Percentiles rank a stretch among this genome's conserved stretches.
Evolutionary conservation across 2,888 invertebrate genomes (phyloP).

Genomic region (Trilocha varians): DNA sequence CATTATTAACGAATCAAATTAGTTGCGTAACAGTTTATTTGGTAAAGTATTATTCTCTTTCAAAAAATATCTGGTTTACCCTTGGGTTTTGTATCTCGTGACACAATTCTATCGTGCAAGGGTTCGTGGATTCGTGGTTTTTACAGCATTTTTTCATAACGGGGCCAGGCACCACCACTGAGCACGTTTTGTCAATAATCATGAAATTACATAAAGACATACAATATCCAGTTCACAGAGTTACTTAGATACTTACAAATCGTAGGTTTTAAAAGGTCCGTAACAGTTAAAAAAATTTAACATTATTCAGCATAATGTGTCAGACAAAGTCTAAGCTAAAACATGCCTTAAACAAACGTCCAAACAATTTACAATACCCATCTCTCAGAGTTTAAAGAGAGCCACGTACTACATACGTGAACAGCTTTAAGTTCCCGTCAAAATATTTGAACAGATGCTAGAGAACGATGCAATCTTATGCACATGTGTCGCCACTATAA

Average conservation of each 20-base stretch:
- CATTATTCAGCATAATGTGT: too few species aligned
- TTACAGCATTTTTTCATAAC: slow-evolving; percentile 43
- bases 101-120: slow-evolving; percentile 23
- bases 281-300: too few species aligned
- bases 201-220: slow-evolving; percentile 14
- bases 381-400: too few species aligned
- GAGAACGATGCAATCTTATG: slow-evolving; percentile 13
- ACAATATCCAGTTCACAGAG: too few species aligned
- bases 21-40: too few species aligned
- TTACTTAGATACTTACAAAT: too few species aligned
- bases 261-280: too few species aligned
- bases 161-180: slow-evolving; percentile 36
- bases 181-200: slow-evolving; percentile 50
- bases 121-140: slow-evolving; percentile 44
- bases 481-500: slow-evolving; percentile 35
- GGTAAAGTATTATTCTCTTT: background rate
- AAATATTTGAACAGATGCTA: slow-evolving; percentile 16
- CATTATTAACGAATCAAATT: too few species aligned
- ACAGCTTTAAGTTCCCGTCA: slow-evolving; percentile 12
- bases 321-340: too few species aligned
- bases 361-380: background rate
- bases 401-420: background rate
- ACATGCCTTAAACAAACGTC: slow-evolving; percentile 8
- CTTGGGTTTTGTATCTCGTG: slow-evolving; percentile 19
- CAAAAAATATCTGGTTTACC: background rate